Percentiles rank a stretch among this genome's conserved stretches.
These are phyloP conservation scores for Meandrusa payeni DNA, from an alignment of 2,888 invertebrate species.

Conservation along the genomic window DNA sequence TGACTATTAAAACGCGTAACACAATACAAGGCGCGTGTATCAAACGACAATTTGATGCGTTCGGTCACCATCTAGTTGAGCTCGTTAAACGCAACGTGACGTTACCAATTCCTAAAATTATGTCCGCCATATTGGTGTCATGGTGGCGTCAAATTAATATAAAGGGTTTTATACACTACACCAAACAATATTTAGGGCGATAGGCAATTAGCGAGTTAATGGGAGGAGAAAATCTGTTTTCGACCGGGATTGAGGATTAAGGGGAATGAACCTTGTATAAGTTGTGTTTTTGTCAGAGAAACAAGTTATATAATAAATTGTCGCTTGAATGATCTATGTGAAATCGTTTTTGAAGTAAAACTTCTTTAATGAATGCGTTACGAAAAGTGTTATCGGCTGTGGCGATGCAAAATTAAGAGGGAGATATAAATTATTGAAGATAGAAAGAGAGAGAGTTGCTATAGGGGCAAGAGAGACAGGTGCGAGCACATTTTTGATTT, in stretches of 20 bases:
- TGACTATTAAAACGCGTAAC: conserved; percentile 52
- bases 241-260: conserved; percentile 3
- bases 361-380: too few relatives aligned
- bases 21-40: conserved; percentile 49
- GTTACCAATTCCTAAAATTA: conserved; percentile 71
- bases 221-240: conserved; percentile 8
- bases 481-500: too few relatives aligned
- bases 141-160: conserved; percentile 47
- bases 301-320: too few relatives aligned
- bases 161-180: conserved; percentile 24
- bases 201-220: conserved; percentile 11
- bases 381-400: too few relatives aligned
- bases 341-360: too few relatives aligned
- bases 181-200: conserved; percentile 27
- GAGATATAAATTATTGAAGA: too few relatives aligned
- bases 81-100: conserved; percentile 64
- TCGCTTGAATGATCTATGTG: too few relatives aligned
- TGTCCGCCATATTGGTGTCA: conserved; percentile 65
- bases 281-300: too few relatives aligned
- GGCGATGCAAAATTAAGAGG: too few relatives aligned
- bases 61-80: conserved; percentile 69
- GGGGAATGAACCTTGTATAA: too few relatives aligned
- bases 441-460: too few relatives aligned
- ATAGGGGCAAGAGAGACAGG: too few relatives aligned
- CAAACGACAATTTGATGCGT: conserved; percentile 59